Evolutionary conservation across 2,888 invertebrate species (phyloP), one percentile per base, ranked within the genome.

Genomic region (Polymixis flavicincta): DNA sequence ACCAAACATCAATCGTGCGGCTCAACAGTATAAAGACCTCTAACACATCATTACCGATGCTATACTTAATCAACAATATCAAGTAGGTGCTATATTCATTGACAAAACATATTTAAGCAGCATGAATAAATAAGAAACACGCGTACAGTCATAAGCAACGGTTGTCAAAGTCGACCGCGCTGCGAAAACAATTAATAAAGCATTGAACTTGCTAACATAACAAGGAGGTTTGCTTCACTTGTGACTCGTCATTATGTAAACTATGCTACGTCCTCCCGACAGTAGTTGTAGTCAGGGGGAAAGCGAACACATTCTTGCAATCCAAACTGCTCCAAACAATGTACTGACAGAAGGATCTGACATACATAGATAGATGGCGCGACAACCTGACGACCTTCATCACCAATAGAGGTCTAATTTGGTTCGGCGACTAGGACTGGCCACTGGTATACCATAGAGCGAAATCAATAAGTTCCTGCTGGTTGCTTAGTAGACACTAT

Each of bases 131-230:
- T 63, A 69, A 50, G 7, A 67, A 45, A 57, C 73, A 37, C 72
- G 71, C 25, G 14, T 25, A 25, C 9, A 37, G n/a, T n/a, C n/a
- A n/a, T 48, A 61, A 19, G 25, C 37, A 28, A n/a, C 32, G 5
- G 72, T 13, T 19, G 54, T 63, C 28, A 28, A 63, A 55, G 61
- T 52, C n/a, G 37, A 57, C 25, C 67, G 28, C 28, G 66, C n/a
- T 19, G 1, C 48, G 60, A 48, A 45, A 74, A 71, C 74, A 78
- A 82, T 75, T 6, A 71, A 71, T 63, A 61, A 71, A 73, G 52
- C 74, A 60, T 69, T 82, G 73, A 84, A 78, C 85, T 74, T 50
- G 22, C 25, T 45, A 42, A 25, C 66, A 42, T 42, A 54, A 76
- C 45, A 60, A 65, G 37, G 48, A 45, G 32, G 59, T 42, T 45